A percentile compares a stretch with the other conserved stretches of the same genome.
Conservation (phyloP, 2,797 vertebrate genomes). For the Alcedo quadribrachys region DNA sequence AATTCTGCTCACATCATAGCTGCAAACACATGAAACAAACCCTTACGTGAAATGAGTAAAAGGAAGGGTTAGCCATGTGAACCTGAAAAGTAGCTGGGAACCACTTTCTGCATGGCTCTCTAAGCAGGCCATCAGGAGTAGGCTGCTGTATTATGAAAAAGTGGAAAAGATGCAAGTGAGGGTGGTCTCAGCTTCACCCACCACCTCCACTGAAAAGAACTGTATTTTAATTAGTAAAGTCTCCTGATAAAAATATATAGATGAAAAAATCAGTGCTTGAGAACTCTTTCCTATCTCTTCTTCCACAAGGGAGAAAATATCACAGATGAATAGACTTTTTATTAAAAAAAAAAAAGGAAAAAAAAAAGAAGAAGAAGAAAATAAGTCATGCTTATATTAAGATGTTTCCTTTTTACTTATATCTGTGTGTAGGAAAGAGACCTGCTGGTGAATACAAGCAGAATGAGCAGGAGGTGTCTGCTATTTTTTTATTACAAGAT, state of each 20-base stretch:
- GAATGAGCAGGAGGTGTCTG: not conserved
- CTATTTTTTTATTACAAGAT: not conserved
- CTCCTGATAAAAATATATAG: not conserved
- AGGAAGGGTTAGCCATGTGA: not conserved
- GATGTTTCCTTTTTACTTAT: not conserved
- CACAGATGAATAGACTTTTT: not conserved
- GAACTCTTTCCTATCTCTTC: not conserved
- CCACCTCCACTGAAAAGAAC: not conserved
- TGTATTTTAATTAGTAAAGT: not conserved
- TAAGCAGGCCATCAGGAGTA: not conserved
- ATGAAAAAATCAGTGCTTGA: not conserved
- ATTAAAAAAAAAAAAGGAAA: not conserved
- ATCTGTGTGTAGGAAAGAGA: not conserved
- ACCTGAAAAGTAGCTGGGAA: not conserved
- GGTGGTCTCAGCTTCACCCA: not conserved
- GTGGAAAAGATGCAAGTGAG: not conserved
- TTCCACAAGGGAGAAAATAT: not conserved
- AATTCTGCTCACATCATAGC: not conserved
- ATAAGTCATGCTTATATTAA: not conserved
- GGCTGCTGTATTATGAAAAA: not conserved
- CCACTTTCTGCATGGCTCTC: not conserved
- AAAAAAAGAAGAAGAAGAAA: too few relatives aligned
- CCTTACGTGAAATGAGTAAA: accelerated
- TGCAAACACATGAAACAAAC: not conserved
- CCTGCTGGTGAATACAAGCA: not conserved